Conservation (phyloP, 30 jellyfish, hydroid and myxozoan genomes). For the Turritopsis dohrnii region DNA sequence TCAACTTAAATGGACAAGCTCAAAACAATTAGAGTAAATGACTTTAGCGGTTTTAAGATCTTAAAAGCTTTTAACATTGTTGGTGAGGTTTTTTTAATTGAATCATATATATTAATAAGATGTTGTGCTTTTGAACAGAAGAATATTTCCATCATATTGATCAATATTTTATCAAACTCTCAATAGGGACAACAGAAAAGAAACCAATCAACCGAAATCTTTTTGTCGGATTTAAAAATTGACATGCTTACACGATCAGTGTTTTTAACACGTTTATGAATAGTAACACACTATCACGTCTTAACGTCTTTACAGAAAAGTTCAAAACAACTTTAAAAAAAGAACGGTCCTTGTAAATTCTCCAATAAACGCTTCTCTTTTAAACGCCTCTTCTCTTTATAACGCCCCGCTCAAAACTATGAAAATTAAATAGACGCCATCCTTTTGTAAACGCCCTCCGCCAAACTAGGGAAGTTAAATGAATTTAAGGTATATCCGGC, state of each 20-base stretch:
- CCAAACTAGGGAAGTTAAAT: too few relatives aligned
- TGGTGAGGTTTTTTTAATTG: background rate
- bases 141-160: background rate
- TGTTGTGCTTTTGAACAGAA: background rate
- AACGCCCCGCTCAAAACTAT: too few relatives aligned
- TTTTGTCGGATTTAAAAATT: background rate
- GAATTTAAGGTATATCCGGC: too few relatives aligned
- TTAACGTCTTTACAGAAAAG: background rate
- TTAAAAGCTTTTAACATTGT: slow-evolving; percentile 4
- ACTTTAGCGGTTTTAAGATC: background rate
- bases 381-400: too few relatives aligned
- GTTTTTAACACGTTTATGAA: background rate
- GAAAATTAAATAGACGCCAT: too few relatives aligned
- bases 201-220: background rate
- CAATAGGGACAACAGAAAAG: background rate
- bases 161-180: background rate
- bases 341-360: too few relatives aligned
- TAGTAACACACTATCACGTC: background rate
- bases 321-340: background rate
- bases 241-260: background rate
- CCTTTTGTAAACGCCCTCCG: too few relatives aligned
- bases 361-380: too few relatives aligned
- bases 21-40: background rate
- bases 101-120: background rate
- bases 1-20: too few relatives aligned